These are phyloP conservation scores for Lochmaea capreae DNA, from an alignment of 2,888 invertebrate genomes.

Conservation along the genomic window DNA sequence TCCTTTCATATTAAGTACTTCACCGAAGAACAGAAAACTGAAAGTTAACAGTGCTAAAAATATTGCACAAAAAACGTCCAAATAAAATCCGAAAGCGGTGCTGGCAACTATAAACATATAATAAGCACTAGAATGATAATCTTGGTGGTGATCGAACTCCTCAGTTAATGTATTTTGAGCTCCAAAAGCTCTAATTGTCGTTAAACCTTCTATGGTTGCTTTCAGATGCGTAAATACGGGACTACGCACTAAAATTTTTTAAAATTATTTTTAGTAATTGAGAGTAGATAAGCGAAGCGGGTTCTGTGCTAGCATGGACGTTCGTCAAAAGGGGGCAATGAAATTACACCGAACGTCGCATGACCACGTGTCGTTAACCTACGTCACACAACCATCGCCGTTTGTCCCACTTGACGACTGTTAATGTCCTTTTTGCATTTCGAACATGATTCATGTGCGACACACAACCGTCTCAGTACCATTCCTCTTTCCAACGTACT, in stretches of 20 bases:
- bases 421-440: too few relatives aligned
- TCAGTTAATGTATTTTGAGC: conserved; percentile 72
- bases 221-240: conserved; percentile 82
- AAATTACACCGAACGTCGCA: too few relatives aligned
- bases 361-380: too few relatives aligned
- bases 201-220: conserved; percentile 79
- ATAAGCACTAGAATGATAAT: conserved; percentile 79
- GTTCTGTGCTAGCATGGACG: too few relatives aligned
- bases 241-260: conserved; percentile 71
- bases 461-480: too few relatives aligned
- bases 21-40: conserved; percentile 72
- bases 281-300: too few relatives aligned
- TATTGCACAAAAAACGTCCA: conserved; percentile 74
- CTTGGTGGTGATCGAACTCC: conserved; percentile 73
- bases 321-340: too few relatives aligned
- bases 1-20: conserved; percentile 55
- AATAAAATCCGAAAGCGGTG: conserved; percentile 76
- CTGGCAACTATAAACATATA: conserved; percentile 73
- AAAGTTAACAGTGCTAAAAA: conserved; percentile 75
- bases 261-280: background rate
- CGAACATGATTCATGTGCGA: too few relatives aligned
- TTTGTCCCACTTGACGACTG: too few relatives aligned
- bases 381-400: too few relatives aligned
- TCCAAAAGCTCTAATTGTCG: conserved; percentile 79
- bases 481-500: too few relatives aligned